These are phyloP conservation scores for Oreochromis tanganicae DNA, from an alignment of 2,113 vertebrate species.

Conservation along the genomic window DNA sequence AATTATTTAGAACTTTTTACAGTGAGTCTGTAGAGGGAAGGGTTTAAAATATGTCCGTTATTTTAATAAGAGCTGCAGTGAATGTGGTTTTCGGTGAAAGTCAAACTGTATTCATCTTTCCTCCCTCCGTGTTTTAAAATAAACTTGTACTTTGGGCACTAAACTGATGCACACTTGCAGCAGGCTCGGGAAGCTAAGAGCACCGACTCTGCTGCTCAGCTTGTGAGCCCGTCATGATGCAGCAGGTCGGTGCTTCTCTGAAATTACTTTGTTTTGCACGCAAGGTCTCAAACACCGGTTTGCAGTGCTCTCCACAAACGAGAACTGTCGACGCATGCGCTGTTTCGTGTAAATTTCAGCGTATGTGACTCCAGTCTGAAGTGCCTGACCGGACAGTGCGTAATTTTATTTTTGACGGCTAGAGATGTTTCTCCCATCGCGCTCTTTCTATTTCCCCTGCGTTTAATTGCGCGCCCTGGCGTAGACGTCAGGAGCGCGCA, in stretches of 20 bases:
- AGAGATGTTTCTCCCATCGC: neutral
- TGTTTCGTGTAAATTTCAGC: neutral
- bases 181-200: neutral
- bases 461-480: neutral
- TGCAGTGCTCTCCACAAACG: neutral
- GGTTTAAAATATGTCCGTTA: neutral
- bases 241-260: neutral
- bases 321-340: neutral
- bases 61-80: neutral
- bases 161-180: neutral
- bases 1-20: neutral
- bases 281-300: neutral
- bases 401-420: neutral
- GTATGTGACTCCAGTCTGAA: neutral
- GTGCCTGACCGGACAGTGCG: neutral
- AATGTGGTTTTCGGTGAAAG: neutral
- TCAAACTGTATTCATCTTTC: neutral
- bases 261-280: neutral
- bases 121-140: neutral
- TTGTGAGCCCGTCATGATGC: neutral
- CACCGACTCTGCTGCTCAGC: neutral
- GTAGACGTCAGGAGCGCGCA: slow-evolving; percentile 6
- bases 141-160: neutral
- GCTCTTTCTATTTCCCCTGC: neutral
- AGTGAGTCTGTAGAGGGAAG: neutral